phyloP scores from a whole-genome alignment of 2,113 vertebrate genomes.

The Rhinogobius similis region DNA sequence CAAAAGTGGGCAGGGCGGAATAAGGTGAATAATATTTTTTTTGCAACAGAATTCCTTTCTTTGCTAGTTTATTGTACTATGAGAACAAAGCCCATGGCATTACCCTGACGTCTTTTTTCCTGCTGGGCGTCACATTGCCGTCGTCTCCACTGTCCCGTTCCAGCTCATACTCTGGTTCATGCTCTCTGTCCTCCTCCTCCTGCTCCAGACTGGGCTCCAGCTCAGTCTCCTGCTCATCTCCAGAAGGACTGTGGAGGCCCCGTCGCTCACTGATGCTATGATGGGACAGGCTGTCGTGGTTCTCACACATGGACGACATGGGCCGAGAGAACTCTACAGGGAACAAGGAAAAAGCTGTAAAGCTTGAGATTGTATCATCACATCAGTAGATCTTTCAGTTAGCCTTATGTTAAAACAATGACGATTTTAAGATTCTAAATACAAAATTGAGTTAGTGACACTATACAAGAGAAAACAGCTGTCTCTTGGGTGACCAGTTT shows the following conservation, averaged over 20 bases:
- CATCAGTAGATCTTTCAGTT: too few relatives aligned
- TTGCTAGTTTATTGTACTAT: neutral
- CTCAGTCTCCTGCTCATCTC: slow-evolving; percentile 72
- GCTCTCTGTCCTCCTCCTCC: slow-evolving; percentile 72
- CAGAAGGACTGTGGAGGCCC: slow-evolving; percentile 63
- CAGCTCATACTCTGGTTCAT: slow-evolving; percentile 71
- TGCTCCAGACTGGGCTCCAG: slow-evolving; percentile 75
- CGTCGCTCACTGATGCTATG: slow-evolving; percentile 67
- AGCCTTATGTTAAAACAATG: too few relatives aligned
- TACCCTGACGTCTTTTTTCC: slow-evolving; percentile 95
- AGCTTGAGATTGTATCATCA: too few relatives aligned
- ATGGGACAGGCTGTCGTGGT: slow-evolving; percentile 80
- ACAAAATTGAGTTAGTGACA: too few relatives aligned
- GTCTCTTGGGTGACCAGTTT: too few relatives aligned
- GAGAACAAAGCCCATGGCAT: neutral
- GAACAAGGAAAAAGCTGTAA: neutral
- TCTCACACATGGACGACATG: slow-evolving; percentile 87
- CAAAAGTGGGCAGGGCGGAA: too few relatives aligned
- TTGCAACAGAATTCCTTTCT: neutral
- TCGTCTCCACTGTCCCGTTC: slow-evolving; percentile 23
- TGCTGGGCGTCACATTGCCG: slow-evolving; percentile 83
- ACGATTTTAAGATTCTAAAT: too few relatives aligned
- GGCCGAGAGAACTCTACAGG: slow-evolving; percentile 89
- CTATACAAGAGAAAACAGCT: too few relatives aligned
- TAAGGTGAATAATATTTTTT: too few relatives aligned